These are phyloP conservation scores for Lophotis ruficrista DNA, from an alignment of 2,113 vertebrate species.

Conservation along the genomic window DNA sequence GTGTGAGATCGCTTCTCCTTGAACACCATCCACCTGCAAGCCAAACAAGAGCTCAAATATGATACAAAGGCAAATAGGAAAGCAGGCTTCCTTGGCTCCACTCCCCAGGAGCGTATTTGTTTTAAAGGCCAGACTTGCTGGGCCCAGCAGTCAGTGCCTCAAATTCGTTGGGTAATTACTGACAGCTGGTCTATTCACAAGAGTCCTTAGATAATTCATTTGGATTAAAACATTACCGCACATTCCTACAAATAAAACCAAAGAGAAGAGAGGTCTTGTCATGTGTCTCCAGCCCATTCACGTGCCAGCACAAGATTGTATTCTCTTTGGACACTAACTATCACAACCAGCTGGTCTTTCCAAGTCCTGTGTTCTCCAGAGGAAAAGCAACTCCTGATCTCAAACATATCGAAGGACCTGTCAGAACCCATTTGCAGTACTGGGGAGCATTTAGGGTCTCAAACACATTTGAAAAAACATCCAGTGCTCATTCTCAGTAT, in stretches of 20 bases:
- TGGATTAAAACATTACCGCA: background rate
- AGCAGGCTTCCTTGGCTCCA: background rate
- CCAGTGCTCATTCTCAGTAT: background rate
- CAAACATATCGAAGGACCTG: background rate
- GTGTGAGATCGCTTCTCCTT: background rate
- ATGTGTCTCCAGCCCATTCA: background rate
- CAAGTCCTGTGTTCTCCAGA: background rate
- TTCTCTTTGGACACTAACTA: background rate
- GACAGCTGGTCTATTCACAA: conserved; percentile 7
- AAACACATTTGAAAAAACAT: background rate
- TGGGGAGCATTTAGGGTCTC: background rate
- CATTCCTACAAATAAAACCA: conserved; percentile 30
- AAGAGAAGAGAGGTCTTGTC: background rate
- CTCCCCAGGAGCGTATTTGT: conserved; percentile 1
- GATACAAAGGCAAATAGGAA: background rate
- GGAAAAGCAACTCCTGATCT: background rate
- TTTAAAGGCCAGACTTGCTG: conserved; percentile 29
- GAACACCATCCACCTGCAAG: background rate
- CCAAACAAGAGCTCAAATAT: background rate
- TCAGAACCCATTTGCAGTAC: background rate
- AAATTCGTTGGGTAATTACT: conserved; percentile 24
- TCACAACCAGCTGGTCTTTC: background rate
- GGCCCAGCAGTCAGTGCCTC: background rate
- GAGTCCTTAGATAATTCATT: background rate
- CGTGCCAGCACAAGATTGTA: background rate